These are phyloP conservation scores for Gnatocerus cornutus DNA, from an alignment of 2,888 invertebrate genomes.

Conservation along the genomic window DNA sequence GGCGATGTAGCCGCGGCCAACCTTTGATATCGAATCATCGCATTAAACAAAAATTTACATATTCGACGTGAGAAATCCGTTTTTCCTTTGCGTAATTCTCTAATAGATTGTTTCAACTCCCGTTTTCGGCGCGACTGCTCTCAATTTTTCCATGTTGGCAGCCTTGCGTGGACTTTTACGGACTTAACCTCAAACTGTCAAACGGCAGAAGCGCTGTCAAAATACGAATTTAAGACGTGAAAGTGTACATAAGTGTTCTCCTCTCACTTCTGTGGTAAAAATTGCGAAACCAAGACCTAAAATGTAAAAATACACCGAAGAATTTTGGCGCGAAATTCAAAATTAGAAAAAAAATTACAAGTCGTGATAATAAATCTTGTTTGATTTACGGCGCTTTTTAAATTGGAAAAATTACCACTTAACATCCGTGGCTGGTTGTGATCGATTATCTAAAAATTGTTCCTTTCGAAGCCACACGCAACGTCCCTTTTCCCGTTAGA, in stretches of 20 bases:
- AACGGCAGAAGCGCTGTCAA: no score
- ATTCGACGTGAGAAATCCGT: conserved; percentile 47
- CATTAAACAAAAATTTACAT: conserved; percentile 48
- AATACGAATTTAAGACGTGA: conserved; percentile 27
- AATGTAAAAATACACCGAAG: no score
- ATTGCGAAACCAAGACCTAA: background rate
- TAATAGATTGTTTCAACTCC: conserved; percentile 33
- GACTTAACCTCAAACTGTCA: no score
- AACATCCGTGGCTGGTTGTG: background rate
- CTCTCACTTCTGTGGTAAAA: background rate
- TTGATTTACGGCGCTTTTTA: background rate
- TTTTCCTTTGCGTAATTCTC: conserved; percentile 43
- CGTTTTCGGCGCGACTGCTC: background rate
- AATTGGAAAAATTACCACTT: background rate
- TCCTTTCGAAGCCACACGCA: background rate
- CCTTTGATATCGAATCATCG: conserved; percentile 49
- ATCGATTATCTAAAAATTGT: background rate
- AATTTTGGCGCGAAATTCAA: no score
- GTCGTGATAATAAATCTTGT: background rate
- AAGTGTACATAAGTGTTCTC: conserved; percentile 15
- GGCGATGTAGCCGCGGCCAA: conserved; percentile 44
- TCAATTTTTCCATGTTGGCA: no score
- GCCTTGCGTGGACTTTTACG: no score
- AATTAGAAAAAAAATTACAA: background rate
- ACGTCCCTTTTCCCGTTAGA: background rate